These are phyloP conservation scores for Alosa alosa DNA, from an alignment of 2,113 vertebrate species.

Conservation along the genomic window DNA sequence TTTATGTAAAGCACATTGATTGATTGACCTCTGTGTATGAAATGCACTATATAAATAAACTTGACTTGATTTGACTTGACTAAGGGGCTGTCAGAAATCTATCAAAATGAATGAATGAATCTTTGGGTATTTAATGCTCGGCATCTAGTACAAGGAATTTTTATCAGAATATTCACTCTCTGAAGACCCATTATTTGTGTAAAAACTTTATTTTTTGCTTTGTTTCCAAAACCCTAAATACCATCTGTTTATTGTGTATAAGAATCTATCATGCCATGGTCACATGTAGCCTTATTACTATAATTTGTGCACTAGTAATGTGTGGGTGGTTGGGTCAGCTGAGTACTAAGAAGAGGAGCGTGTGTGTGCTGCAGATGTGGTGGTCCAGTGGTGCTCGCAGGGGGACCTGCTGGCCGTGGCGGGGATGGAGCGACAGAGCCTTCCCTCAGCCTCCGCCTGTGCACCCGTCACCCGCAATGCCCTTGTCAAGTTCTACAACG, in stretches of 20 bases:
- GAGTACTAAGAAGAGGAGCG: not conserved
- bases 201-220: too few species aligned
- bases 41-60: too few species aligned
- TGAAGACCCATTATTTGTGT: not conserved
- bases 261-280: not conserved
- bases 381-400: constrained; percentile 97
- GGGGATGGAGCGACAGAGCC: constrained; percentile 88
- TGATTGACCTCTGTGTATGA: too few species aligned
- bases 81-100: too few species aligned
- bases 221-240: too few species aligned
- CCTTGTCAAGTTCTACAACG: constrained; percentile 95
- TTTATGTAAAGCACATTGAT: too few species aligned
- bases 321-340: not conserved
- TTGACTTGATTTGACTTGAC: too few species aligned
- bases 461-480: constrained; percentile 83
- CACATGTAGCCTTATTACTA: not conserved
- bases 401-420: constrained; percentile 95
- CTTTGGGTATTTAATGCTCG: not conserved
- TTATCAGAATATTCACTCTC: not conserved
- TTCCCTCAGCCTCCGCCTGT: constrained; percentile 76
- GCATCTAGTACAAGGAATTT: not conserved
- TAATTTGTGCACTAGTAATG: not conserved
- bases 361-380: constrained; percentile 78
- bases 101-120: not conserved
- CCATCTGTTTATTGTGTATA: too few species aligned